A percentile compares a stretch with the other conserved stretches of the same genome.
Conservation (phyloP, 2,888 invertebrate genomes). For the Scaptomyza tumidula region DNA sequence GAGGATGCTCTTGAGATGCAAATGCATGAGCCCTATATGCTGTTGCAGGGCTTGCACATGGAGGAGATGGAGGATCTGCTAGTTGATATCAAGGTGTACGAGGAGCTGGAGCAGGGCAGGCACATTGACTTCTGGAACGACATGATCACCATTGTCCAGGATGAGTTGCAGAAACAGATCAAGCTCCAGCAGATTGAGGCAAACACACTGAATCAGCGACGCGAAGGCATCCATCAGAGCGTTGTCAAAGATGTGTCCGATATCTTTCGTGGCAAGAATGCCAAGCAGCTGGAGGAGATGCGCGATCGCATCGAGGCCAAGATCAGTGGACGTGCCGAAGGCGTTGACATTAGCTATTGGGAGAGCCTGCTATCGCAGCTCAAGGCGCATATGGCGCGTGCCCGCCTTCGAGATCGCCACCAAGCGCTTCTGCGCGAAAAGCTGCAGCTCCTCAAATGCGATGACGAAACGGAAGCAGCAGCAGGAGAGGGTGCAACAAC, state of each 20-base stretch:
- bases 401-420: conserved; percentile 95
- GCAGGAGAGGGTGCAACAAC: conserved; percentile 13
- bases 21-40: conserved; percentile 99
- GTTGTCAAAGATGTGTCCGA: conserved; percentile 95
- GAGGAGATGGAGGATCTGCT: conserved; percentile 97
- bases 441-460: conserved; percentile 94
- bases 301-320: conserved; percentile 94
- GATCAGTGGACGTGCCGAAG: conserved; percentile 92
- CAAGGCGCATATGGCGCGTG: conserved; percentile 97
- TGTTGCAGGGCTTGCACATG: conserved; percentile 94
- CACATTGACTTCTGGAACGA: conserved; percentile 98
- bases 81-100: conserved; percentile 97
- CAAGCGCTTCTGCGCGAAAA: conserved; percentile 95
- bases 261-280: conserved; percentile 97
- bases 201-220: conserved; percentile 86
- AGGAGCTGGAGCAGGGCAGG: conserved; percentile 94
- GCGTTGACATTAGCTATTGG: conserved; percentile 99
- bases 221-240: conserved; percentile 92
- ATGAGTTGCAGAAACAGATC: conserved; percentile 94
- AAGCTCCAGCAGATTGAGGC: conserved; percentile 89
- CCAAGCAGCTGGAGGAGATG: conserved; percentile 92
- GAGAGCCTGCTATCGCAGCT: conserved; percentile 97
- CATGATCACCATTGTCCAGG: conserved; percentile 96
- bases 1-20: conserved; percentile 98
- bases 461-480: conserved; percentile 86